These are phyloP conservation scores for Rhingia campestris DNA, from an alignment of 2,888 invertebrate genomes.

Conservation along the genomic window DNA sequence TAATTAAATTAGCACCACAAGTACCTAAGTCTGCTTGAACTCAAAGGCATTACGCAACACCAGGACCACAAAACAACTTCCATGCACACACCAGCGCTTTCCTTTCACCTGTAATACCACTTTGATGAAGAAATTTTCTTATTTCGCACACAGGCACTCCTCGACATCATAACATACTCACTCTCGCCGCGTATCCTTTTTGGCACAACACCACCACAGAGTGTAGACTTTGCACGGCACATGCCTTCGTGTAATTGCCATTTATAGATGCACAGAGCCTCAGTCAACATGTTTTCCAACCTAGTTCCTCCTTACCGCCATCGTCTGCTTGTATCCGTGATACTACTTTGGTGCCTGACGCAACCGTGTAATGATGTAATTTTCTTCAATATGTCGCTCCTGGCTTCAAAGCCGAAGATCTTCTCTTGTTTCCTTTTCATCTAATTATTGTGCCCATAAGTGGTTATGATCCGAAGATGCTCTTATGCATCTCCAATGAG, in stretches of 20 bases:
- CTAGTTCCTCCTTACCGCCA: neutral
- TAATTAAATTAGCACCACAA: slow-evolving; percentile 29
- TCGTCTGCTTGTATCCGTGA: neutral
- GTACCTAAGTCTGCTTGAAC: slow-evolving; percentile 14
- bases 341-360: slow-evolving; percentile 47
- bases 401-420: slow-evolving; percentile 51
- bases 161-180: slow-evolving; percentile 49
- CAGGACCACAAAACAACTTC: slow-evolving; percentile 3
- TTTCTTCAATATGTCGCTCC: slow-evolving; percentile 61
- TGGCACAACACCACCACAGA: neutral
- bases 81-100: neutral
- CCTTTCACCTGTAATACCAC: slow-evolving; percentile 1
- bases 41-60: neutral
- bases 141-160: slow-evolving; percentile 47
- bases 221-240: slow-evolving; percentile 41
- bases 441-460: slow-evolving; percentile 69
- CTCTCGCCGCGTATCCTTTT: slow-evolving; percentile 53
- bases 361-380: slow-evolving; percentile 72
- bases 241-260: slow-evolving; percentile 63
- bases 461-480: slow-evolving; percentile 62
- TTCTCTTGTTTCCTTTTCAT: slow-evolving; percentile 23
- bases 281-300: slow-evolving; percentile 13
- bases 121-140: slow-evolving; percentile 69
- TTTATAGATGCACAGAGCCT: slow-evolving; percentile 44
- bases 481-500: slow-evolving; percentile 33